Evolutionary conservation across 2,888 invertebrate species (phyloP), one percentile per base, ranked within the genome.

Genomic region (Rutpela maculata): DNA sequence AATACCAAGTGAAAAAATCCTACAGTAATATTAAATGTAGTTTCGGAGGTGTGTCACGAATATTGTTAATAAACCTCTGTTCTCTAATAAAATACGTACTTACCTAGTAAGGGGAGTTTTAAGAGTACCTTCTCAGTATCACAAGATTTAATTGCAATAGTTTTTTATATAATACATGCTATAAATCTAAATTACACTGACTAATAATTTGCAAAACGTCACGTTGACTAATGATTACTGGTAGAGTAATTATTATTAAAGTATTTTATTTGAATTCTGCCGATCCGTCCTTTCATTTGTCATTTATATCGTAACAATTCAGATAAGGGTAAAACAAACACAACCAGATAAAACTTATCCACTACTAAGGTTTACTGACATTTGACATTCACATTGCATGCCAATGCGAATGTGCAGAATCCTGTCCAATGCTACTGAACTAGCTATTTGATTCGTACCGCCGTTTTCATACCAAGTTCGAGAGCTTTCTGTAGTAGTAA

Each of bases 301-400:
- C 18, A 57, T 35, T 10, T 18, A 6, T 69, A 57, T 57, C 69
- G 59, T 38, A 69, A 59, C 18, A 59, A 35, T 38, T 59, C 10
- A 59, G 69, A 69, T 69, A 59, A 57, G 59, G 35, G 12, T 57
- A 69, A 69, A 69, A 69, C 59, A 69, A 69, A 69, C 69, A 69
- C 69, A 59, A 59, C 19, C 38, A 57, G 69, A 69, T 69, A 57
- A 68, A 56, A 19, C 35, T 19, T 55, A 69, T 59, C 35, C 69
- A 69, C 69, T 57, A 69, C 69, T 69, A 35, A 68, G 17, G 57
- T 59, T 59, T 35, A 69, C 31, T 69, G 69, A 69, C 69, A 69
- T 69, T 59, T 69, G 69, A 69, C 69, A 57, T 69, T 6, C 18
- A 9, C 18, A 10, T 3, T 12, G 12, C 18, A 66, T 35, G 63